These are phyloP conservation scores for Brachyalestes nurse DNA, from an alignment of 2,797 vertebrate genomes.

Conservation along the genomic window DNA sequence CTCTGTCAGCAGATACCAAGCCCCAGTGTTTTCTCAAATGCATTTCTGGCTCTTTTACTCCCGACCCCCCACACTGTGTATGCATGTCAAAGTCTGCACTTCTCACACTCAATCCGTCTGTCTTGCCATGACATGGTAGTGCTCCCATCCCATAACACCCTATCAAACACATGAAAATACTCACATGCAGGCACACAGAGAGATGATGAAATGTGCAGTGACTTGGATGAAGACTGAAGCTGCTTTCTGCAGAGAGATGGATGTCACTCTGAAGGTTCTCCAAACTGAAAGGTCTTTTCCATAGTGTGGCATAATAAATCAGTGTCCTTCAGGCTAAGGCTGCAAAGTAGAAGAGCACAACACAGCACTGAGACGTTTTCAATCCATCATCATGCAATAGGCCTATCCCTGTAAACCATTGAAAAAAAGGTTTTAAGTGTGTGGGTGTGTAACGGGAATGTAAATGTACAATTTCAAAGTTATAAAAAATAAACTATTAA, in stretches of 20 bases:
- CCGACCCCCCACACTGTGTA: neutral
- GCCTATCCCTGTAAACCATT: too few relatives aligned
- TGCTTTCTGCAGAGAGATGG: neutral
- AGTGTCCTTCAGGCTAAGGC: neutral
- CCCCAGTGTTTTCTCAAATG: neutral
- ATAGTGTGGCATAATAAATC: neutral
- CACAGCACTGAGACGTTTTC: too few relatives aligned
- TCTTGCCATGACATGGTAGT: constrained; percentile 15
- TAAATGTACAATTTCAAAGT: too few relatives aligned
- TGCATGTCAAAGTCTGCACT: neutral
- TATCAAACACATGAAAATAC: constrained; percentile 2
- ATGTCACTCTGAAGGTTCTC: neutral
- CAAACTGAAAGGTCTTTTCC: neutral
- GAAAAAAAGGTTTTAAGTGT: too few relatives aligned
- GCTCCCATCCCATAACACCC: constrained; percentile 21
- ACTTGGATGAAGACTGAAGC: neutral
- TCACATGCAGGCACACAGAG: constrained; percentile 5
- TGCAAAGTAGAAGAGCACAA: too few relatives aligned
- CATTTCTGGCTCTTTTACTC: neutral
- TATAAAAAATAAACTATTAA: too few relatives aligned
- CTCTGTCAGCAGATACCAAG: too few relatives aligned
- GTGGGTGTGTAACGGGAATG: too few relatives aligned
- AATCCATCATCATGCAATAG: too few relatives aligned
- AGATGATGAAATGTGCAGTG: neutral
- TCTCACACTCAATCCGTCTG: constrained; percentile 21